Conservation (phyloP, 2,797 vertebrate species). For the Lophura swinhoii region DNA sequence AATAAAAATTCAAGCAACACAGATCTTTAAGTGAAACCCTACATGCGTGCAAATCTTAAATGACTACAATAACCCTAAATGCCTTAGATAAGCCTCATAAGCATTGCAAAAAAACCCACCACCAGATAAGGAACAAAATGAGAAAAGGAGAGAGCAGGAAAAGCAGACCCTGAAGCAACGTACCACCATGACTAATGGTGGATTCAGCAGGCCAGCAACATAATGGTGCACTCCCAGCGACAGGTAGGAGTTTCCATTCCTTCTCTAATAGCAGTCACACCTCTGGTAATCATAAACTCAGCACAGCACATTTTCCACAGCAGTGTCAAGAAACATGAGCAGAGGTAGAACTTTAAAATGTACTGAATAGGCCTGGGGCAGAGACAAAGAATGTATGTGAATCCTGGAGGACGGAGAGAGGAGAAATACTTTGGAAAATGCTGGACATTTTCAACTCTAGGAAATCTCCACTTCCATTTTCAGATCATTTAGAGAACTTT, state of each 20-base stretch:
- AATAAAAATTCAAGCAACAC: not conserved
- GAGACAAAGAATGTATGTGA: not conserved
- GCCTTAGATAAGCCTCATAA: not conserved
- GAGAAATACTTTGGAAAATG: not conserved
- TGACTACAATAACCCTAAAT: not conserved
- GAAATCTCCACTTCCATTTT: not conserved
- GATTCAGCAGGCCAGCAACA: not conserved
- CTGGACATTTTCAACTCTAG: not conserved
- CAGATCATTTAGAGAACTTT: not conserved
- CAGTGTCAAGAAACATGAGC: not conserved
- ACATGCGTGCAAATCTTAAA: not conserved
- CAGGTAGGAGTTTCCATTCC: not conserved
- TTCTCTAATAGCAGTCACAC: not conserved
- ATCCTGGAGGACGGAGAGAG: not conserved
- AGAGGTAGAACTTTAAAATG: not conserved
- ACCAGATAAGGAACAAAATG: not conserved
- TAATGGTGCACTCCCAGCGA: not conserved
- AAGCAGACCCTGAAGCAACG: not conserved
- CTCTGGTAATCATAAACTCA: constrained; percentile 13
- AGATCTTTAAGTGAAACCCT: not conserved
- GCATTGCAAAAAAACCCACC: not conserved
- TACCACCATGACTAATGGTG: fast-evolving
- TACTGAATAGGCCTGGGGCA: not conserved
- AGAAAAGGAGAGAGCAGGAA: not conserved
- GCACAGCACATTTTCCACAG: not conserved